A percentile compares a stretch with the other conserved stretches of the same genome.
Evolutionary conservation across 2,888 invertebrate genomes (phyloP).

Genomic region (Caenorhabditis angaria): DNA sequence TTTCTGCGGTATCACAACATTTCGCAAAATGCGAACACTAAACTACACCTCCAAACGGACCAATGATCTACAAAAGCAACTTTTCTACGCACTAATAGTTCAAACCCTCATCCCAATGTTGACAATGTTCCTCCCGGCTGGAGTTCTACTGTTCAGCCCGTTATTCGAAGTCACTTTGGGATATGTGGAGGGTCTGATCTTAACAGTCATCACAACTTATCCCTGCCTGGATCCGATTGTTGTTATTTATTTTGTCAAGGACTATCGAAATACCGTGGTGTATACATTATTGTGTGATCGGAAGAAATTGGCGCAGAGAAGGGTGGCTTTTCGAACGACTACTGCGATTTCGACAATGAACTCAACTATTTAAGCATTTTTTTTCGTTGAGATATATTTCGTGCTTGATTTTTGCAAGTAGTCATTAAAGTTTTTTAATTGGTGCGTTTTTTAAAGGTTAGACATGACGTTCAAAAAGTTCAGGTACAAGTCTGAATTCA

Average conservation of each 20-base stretch:
- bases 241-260: constrained; percentile 32
- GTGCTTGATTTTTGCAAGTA: too few species aligned
- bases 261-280: constrained; percentile 27
- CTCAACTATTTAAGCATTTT: too few species aligned
- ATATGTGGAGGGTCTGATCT: constrained; percentile 14
- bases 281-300: too few species aligned
- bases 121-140: constrained; percentile 34
- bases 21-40: background rate
- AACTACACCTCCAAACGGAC: background rate
- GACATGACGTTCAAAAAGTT: too few species aligned
- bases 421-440: too few species aligned
- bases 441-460: too few species aligned
- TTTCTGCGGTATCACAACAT: background rate
- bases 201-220: constrained; percentile 28
- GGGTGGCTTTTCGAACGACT: too few species aligned
- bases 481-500: too few species aligned
- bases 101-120: constrained; percentile 32
- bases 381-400: too few species aligned
- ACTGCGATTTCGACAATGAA: too few species aligned
- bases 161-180: constrained; percentile 21
- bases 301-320: too few species aligned
- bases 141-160: constrained; percentile 26
- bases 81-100: background rate
- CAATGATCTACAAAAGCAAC: background rate
- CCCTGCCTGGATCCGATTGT: constrained; percentile 36